Conservation (phyloP, 1,140 invertebrate species). For the Drosophila setifemur region DNA sequence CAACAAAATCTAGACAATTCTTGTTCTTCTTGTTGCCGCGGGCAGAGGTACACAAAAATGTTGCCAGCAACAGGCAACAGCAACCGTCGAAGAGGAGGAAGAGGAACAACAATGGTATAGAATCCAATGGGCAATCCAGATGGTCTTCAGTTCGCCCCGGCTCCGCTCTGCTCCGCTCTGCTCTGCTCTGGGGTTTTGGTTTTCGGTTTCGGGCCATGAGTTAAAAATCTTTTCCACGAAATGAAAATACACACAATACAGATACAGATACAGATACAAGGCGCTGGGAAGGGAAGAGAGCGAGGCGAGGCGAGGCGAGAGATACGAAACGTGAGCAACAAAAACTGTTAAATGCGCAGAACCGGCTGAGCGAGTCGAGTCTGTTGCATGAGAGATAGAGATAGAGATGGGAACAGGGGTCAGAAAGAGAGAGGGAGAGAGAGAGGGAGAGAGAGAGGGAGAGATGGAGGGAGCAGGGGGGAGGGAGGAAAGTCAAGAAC, state of each 20-base stretch:
- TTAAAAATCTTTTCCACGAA: slow-evolving; percentile 81
- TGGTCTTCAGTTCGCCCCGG: too few relatives aligned
- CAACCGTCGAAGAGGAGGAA: too few relatives aligned
- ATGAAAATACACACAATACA: slow-evolving; percentile 62
- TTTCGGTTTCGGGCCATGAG: slow-evolving; percentile 60
- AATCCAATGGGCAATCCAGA: slow-evolving; percentile 61
- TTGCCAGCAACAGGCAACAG: slow-evolving; percentile 29
- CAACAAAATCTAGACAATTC: slow-evolving; percentile 72
- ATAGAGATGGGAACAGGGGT: background rate
- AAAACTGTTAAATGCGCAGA: slow-evolving; percentile 64
- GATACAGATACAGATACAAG: slow-evolving; percentile 1
- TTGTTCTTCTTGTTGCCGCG: slow-evolving; percentile 42
- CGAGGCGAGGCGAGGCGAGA: slow-evolving; percentile 6
- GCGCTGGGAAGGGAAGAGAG: background rate
- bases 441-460: background rate
- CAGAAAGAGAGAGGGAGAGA: background rate
- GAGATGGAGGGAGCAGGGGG: background rate
- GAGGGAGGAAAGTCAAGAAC: slow-evolving; percentile 31
- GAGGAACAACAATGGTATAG: background rate
- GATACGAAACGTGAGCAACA: slow-evolving; percentile 60
- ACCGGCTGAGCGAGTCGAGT: slow-evolving; percentile 74
- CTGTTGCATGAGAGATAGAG: slow-evolving; percentile 20
- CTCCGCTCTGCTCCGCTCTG: too few relatives aligned
- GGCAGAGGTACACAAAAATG: slow-evolving; percentile 60
- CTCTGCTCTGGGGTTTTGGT: slow-evolving; percentile 15